phyloP scores from a whole-genome alignment of 1,140 invertebrate genomes.

The Dendrolimus punctatus region DNA sequence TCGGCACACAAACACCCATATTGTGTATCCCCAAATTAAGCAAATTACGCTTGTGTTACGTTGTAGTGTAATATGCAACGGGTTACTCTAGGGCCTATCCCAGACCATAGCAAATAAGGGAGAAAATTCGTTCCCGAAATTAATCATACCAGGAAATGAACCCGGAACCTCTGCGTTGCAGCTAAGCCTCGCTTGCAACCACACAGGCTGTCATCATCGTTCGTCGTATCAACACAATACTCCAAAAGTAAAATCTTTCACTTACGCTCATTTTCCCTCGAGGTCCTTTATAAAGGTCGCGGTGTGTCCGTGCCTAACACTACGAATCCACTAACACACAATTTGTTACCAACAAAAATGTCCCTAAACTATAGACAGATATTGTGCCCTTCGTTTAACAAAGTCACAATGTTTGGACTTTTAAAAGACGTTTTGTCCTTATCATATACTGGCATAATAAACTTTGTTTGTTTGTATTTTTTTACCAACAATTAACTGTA shows the following conservation, averaged over 20 bases:
- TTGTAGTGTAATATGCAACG: too few species aligned
- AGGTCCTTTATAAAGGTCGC: conserved; percentile 8
- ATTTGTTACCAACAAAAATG: conserved; percentile 15
- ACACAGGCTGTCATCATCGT: too few species aligned
- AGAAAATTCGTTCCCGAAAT: too few species aligned
- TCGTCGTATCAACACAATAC: background rate
- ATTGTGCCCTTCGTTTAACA: background rate
- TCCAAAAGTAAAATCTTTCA: conserved; percentile 3
- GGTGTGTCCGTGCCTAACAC: conserved; percentile 11
- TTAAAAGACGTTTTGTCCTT: too few species aligned
- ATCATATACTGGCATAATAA: too few species aligned
- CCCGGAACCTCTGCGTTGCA: background rate
- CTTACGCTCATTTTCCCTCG: conserved; percentile 18
- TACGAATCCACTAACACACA: conserved; percentile 12
- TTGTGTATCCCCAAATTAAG: background rate
- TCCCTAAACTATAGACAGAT: background rate
- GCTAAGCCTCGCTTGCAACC: too few species aligned
- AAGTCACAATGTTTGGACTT: background rate
- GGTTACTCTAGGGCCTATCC: too few species aligned
- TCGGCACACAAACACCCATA: background rate
- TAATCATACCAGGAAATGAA: too few species aligned
- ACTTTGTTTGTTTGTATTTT: too few species aligned
- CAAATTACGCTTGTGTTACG: too few species aligned
- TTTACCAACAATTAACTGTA: too few species aligned
- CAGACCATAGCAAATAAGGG: too few species aligned